These are phyloP conservation scores for Lepidostoma basale DNA, from an alignment of 1,140 invertebrate genomes.

Conservation along the genomic window DNA sequence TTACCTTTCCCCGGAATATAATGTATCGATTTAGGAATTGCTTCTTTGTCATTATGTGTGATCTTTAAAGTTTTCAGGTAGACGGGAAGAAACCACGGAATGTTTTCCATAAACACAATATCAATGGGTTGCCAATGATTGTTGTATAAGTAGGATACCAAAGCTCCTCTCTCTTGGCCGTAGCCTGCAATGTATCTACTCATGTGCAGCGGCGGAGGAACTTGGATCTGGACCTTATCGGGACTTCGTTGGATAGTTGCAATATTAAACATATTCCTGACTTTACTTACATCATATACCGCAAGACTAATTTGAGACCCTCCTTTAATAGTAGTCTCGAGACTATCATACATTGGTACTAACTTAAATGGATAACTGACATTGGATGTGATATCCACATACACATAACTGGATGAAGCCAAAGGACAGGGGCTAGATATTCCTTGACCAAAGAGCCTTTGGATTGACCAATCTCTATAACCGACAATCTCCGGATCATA, in stretches of 20 bases:
- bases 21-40: conserved; percentile 32
- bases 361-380: conserved; percentile 64
- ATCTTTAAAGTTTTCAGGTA: conserved; percentile 89
- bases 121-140: conserved; percentile 73
- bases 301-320: conserved; percentile 70
- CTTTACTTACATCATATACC: conserved; percentile 69
- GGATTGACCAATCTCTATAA: conserved; percentile 81
- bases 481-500: conserved; percentile 78
- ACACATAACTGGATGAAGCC: conserved; percentile 77
- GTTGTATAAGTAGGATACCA: conserved; percentile 82
- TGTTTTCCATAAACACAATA: conserved; percentile 76
- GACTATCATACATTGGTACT: conserved; percentile 62
- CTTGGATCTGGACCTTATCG: conserved; percentile 54
- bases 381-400: conserved; percentile 80
- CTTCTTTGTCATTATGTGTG: conserved; percentile 58
- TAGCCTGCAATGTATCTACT: conserved; percentile 85
- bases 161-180: conserved; percentile 85
- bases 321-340: conserved; percentile 67
- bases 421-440: conserved; percentile 80
- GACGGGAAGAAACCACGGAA: conserved; percentile 93
- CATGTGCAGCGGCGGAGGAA: conserved; percentile 73
- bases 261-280: conserved; percentile 71
- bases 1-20: conserved; percentile 79
- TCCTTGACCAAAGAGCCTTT: conserved; percentile 84
- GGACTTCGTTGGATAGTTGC: conserved; percentile 60